Evolutionary conservation across 2,888 invertebrate species (phyloP), one percentile per base, ranked within the genome.

Genomic region (Kryphioiulus occultus): DNA sequence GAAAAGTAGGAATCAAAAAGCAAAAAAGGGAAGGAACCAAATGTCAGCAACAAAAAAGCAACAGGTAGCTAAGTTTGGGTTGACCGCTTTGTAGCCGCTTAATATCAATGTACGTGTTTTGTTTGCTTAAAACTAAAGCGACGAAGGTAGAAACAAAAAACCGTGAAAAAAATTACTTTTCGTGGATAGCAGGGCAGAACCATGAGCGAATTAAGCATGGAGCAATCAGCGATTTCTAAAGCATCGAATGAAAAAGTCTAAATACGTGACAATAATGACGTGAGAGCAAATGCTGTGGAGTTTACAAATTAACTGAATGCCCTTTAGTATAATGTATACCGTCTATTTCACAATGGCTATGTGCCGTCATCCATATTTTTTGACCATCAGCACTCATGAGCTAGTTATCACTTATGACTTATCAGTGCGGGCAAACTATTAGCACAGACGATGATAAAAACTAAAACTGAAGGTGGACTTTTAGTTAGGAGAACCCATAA

Each of bases 251-350:
- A 68, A 68, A 68, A 68, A 68, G 26, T 12, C 68, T 68, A 68
- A 68, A 68, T 68, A 68, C 68, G 68, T 68, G 68, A 68, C 68
- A 68, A 68, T 68, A 68, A 68, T 26, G 68, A 68, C n/a, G 68
- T 10, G 26, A 2, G 68, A 68, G 68, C 26, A 68, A 26, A 68
- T 59, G 59, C 59, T 59, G n/a, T n/a, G n/a, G n/a, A n/a, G n/a
- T n/a, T n/a, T n/a, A n/a, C n/a, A n/a, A n/a, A n/a, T n/a, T n/a
- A n/a, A n/a, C n/a, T n/a, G n/a, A n/a, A n/a, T n/a, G n/a, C n/a
- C n/a, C 39, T 39, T 9, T 5, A 39, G 39, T 5, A 9, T 3
- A 39, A 39, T 39, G 9, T 39, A 39, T 39, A 9, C n/a, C n/a
- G n/a, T n/a, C n/a, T 39, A 39, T 39, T 39, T 39, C 39, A 39